phyloP scores from a whole-genome alignment of 2,797 vertebrate species.

The Epinephelus malabaricus region DNA sequence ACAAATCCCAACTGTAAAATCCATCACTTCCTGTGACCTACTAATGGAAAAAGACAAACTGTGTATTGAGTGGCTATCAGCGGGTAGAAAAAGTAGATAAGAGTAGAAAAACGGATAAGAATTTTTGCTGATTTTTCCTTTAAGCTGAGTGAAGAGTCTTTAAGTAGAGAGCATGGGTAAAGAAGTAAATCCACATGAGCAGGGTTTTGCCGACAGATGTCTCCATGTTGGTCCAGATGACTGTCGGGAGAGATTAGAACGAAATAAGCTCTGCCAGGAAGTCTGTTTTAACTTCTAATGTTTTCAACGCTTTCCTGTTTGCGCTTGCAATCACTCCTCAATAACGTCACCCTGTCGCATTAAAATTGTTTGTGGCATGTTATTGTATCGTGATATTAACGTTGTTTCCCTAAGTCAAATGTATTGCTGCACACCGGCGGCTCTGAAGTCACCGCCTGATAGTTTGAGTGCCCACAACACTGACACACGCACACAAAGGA shows the following conservation, averaged over 20 bases:
- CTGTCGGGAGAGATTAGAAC: constrained; percentile 64
- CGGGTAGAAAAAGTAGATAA: not conserved
- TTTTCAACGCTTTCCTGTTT: constrained; percentile 52
- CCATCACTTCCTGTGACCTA: constrained; percentile 27
- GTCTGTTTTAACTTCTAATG: constrained; percentile 45
- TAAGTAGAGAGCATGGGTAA: constrained; percentile 7
- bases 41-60: constrained; percentile 13
- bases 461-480: constrained; percentile 1
- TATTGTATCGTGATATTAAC: constrained; percentile 32
- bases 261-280: constrained; percentile 44
- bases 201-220: constrained; percentile 61
- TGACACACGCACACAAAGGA: constrained; percentile 28
- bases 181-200: constrained; percentile 57
- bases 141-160: constrained; percentile 4
- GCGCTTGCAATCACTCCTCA: constrained; percentile 40
- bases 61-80: not conserved
- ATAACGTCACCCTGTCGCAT: not conserved
- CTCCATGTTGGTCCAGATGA: constrained; percentile 63
- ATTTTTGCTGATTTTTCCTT: constrained; percentile 17
- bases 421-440: constrained; percentile 1
- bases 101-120: constrained; percentile 22
- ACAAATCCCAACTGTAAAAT: constrained; percentile 22
- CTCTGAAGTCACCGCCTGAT: not conserved
- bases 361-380: constrained; percentile 37
- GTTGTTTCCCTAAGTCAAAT: constrained; percentile 1